These are phyloP conservation scores for Hybos culiciformis DNA, from an alignment of 2,888 invertebrate genomes.

Conservation along the genomic window DNA sequence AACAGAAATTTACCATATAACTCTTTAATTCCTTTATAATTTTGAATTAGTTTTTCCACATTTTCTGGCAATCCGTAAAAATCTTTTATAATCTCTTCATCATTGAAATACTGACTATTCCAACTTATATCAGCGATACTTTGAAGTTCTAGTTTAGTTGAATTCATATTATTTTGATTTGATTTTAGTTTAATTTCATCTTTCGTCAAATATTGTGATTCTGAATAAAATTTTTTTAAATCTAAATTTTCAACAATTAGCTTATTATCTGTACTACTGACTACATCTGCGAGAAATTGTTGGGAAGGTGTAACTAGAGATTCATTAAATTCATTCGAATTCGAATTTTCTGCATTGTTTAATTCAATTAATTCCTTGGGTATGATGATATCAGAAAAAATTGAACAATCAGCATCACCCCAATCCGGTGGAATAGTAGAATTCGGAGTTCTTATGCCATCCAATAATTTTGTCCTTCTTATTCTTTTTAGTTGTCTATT, in stretches of 20 bases:
- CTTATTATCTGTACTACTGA: constrained; percentile 15
- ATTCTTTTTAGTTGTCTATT: no score
- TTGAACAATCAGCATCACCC: no score
- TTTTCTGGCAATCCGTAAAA: constrained; percentile 70
- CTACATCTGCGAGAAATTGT: no score
- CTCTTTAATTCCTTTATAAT: constrained; percentile 61
- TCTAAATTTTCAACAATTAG: constrained; percentile 1
- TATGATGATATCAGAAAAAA: no score
- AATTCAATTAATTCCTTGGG: constrained; percentile 16
- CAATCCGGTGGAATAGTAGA: no score
- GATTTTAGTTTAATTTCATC: neutral
- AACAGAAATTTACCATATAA: constrained; percentile 59
- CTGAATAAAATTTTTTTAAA: constrained; percentile 13
- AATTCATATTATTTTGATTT: neutral
- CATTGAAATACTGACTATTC: constrained; percentile 26
- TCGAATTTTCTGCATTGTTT: constrained; percentile 9
- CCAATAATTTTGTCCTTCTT: no score
- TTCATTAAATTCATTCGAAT: constrained; percentile 2
- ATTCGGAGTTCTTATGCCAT: no score
- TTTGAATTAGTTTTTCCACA: constrained; percentile 55
- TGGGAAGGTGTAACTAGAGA: constrained; percentile 10
- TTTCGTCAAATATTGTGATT: constrained; percentile 27
- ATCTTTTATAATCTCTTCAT: constrained; percentile 13
- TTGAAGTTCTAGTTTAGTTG: constrained; percentile 15
- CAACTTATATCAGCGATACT: constrained; percentile 23